Base-by-base conservation (phyloP, 1,140 invertebrate genomes). In the Holotrichia oblita region DNA sequence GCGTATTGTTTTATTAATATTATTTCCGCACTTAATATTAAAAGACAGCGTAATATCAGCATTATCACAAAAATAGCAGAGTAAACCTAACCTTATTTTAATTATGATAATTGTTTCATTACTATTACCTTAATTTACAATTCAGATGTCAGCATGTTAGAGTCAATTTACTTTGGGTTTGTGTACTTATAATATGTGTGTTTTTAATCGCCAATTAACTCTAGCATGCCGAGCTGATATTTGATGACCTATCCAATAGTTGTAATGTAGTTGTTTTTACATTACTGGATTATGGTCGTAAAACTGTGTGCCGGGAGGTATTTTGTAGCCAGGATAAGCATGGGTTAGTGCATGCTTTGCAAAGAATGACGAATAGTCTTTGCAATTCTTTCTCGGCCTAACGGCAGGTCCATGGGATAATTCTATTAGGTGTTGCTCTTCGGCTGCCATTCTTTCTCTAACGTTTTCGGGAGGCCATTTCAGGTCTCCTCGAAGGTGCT, bases 281-380 rank as follows among this genome's bases (percentile, higher is more conserved):
- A 76, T 76, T 14, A 76, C 74, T 14, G 74, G 74, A 42, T 76
- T 76, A 10, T 73, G 69, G 14, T 79, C 81, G 73, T 90, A 93
- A 85, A 95, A 95, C 85, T 96, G 94, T 78, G 94, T 96, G 81
- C 95, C 95, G 42, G 95, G 95, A 2, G 95, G 94, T 75, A 93
- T 92, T 87, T 92, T 92, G 87, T 96, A 96, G 76, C 93, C 93
- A 22, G 94, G 94, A 87, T 96, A 96, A 83, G 89, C 93, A 83
- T 89, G 89, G 84, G 91, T 94, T 27, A 95, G 87, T 40, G 93
- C 93, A 84, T 96, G 91, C 87, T 95, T 91, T 79, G 92, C 92
- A 87, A 96, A 96, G 89, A 96, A 96, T 78, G 87, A 78, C 20
- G 88, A 87, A 85, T 96, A 96, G 86, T 96, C 94, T 88, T 92